Percentiles rank a stretch among this genome's conserved stretches.
phyloP scores from a whole-genome alignment of 1,140 invertebrate species.

The Rhynchophorus ferrugineus region DNA sequence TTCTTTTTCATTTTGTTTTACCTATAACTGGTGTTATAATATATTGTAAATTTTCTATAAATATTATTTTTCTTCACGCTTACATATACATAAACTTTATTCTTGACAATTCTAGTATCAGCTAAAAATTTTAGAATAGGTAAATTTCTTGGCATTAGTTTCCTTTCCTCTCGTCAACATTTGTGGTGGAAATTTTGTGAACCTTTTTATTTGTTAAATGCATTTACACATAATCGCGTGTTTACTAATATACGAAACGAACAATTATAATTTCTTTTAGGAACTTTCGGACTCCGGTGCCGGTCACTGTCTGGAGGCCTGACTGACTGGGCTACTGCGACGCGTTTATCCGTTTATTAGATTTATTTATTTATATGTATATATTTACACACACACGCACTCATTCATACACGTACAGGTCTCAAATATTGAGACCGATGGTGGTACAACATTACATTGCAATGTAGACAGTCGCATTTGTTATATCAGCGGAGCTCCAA shows the following conservation, averaged over 20 bases:
- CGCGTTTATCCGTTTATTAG: too few species aligned
- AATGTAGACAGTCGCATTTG: conserved; percentile 1
- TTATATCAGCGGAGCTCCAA: neutral
- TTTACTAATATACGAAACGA: neutral
- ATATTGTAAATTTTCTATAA: conserved; percentile 34
- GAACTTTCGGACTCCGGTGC: conserved; percentile 9
- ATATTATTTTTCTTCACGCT: conserved; percentile 30
- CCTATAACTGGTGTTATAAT: conserved; percentile 25
- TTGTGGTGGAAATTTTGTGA: conserved; percentile 34
- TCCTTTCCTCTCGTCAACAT: conserved; percentile 14
- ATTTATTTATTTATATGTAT: too few species aligned
- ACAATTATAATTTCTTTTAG: conserved; percentile 1
- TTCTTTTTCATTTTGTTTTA: conserved; percentile 19
- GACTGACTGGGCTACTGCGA: too few species aligned
- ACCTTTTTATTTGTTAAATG: conserved; percentile 26
- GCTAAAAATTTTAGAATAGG: conserved; percentile 35
- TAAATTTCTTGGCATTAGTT: conserved; percentile 32
- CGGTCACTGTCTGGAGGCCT: too few species aligned
- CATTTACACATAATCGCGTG: too few species aligned
- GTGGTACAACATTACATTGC: conserved; percentile 5
- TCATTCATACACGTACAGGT: too few species aligned
- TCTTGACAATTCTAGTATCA: conserved; percentile 32
- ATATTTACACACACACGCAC: too few species aligned
- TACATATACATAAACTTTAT: conserved; percentile 28
- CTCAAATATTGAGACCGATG: conserved; percentile 1